Conservation (phyloP, 2,113 vertebrate species). For the Neoarius graeffei region DNA sequence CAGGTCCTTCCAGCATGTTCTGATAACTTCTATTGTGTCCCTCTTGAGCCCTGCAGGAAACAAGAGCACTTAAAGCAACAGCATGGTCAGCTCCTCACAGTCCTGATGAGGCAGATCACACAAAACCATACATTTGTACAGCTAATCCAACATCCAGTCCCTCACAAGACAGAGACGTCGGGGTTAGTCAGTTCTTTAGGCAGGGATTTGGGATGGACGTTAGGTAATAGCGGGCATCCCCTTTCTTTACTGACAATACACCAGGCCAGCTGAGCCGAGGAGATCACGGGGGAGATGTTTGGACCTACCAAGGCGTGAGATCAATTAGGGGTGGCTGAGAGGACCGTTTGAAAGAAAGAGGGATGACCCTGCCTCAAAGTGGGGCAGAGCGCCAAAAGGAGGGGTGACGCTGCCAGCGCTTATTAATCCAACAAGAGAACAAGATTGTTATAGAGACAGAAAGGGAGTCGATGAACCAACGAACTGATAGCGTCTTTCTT, state of each 20-base stretch:
- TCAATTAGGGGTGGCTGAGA: slow-evolving; percentile 72
- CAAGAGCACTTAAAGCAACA: slow-evolving; percentile 65
- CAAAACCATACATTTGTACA: slow-evolving; percentile 75
- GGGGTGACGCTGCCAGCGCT: slow-evolving; percentile 67
- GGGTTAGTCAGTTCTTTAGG: slow-evolving; percentile 76
- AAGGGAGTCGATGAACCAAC: background rate
- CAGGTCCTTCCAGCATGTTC: slow-evolving; percentile 43
- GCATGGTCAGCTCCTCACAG: slow-evolving; percentile 52
- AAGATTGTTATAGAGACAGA: slow-evolving; percentile 60
- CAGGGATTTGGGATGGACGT: slow-evolving; percentile 69
- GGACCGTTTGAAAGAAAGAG: slow-evolving; percentile 71
- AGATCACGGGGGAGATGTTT: slow-evolving; percentile 66
- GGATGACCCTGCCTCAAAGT: slow-evolving; percentile 67
- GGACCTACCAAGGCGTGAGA: slow-evolving; percentile 73
- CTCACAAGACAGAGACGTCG: slow-evolving; percentile 69
- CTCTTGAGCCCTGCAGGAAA: slow-evolving; percentile 67
- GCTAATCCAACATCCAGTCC: slow-evolving; percentile 71
- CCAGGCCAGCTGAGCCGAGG: slow-evolving; percentile 49
- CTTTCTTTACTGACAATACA: slow-evolving; percentile 56
- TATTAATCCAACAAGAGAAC: slow-evolving; percentile 73
- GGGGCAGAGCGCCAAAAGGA: slow-evolving; percentile 60
- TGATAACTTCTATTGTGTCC: slow-evolving; percentile 62
- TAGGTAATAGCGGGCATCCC: slow-evolving; percentile 47
- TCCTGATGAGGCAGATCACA: slow-evolving; percentile 64
- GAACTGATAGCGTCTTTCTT: slow-evolving; percentile 35